These are phyloP conservation scores for Xiphophorus birchmanni DNA, from an alignment of 2,797 vertebrate genomes.

Conservation along the genomic window DNA sequence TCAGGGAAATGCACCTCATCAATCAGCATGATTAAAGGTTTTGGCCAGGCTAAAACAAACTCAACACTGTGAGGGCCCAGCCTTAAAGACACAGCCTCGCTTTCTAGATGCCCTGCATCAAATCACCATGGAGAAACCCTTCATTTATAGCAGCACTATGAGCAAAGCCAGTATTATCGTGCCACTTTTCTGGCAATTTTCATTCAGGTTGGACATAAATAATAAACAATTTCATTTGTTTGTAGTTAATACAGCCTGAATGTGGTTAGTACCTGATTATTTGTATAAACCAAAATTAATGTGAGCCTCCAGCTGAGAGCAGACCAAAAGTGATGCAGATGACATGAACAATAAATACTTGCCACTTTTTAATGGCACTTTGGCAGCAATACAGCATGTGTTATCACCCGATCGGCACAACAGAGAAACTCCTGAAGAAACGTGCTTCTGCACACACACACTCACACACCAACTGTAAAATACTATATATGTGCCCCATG, in stretches of 20 bases:
- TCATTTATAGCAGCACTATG: constrained; percentile 2
- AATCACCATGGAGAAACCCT: constrained; percentile 1
- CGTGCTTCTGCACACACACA: constrained; percentile 13
- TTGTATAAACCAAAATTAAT: constrained; percentile 8
- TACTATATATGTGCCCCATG: constrained; percentile 62
- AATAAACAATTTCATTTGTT: background rate
- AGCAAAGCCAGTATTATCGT: background rate
- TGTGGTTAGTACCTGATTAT: background rate
- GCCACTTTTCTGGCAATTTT: background rate
- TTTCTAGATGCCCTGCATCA: constrained; percentile 29
- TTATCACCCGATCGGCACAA: constrained; percentile 43
- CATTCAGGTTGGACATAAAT: no score
- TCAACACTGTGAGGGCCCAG: constrained; percentile 55
- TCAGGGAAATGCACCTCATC: constrained; percentile 79
- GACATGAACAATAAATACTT: constrained; percentile 45
- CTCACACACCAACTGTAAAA: constrained; percentile 42
- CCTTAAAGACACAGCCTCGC: constrained; percentile 66
- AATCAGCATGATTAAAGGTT: constrained; percentile 78
- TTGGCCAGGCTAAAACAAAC: constrained; percentile 70
- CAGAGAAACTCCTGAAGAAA: constrained; percentile 13
- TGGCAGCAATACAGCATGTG: constrained; percentile 47
- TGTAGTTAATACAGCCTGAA: background rate
- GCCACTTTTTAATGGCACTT: constrained; percentile 52
- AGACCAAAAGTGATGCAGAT: constrained; percentile 25
- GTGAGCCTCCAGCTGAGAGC: constrained; percentile 10